phyloP scores from a whole-genome alignment of 2,888 invertebrate species.

The Thyatira batis region DNA sequence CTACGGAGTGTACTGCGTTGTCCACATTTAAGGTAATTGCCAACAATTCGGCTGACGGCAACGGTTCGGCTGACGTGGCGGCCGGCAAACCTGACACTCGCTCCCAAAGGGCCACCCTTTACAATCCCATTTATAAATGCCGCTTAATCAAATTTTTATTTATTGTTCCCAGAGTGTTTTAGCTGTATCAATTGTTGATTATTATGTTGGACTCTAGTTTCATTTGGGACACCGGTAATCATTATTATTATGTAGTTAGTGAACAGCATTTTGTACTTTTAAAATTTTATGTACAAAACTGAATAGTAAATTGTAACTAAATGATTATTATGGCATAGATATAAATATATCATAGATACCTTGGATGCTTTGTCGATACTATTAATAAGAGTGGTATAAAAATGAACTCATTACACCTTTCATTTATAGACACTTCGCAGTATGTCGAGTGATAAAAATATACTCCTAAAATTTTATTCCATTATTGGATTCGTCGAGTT shows the following conservation, averaged over 20 bases:
- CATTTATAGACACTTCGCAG: conserved; percentile 44
- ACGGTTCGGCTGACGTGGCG: conserved; percentile 73
- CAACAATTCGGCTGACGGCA: conserved; percentile 73
- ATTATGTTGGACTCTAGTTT: background rate
- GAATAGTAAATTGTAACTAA: no score
- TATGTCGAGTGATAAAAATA: conserved; percentile 42
- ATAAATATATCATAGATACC: no score
- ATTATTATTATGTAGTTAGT: no score
- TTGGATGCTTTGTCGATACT: no score
- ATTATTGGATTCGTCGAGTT: conserved; percentile 46
- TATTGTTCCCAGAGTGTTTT: conserved; percentile 47
- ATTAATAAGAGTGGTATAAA: conserved; percentile 33
- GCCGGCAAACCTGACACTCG: conserved; percentile 72
- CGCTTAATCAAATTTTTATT: conserved; percentile 74
- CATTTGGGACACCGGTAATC: background rate
- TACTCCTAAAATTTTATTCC: conserved; percentile 45
- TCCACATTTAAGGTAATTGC: conserved; percentile 82
- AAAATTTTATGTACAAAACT: no score
- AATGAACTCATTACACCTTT: conserved; percentile 40
- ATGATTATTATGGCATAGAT: no score
- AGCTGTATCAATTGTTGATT: conserved; percentile 20
- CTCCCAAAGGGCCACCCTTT: conserved; percentile 71
- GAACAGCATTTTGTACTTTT: no score
- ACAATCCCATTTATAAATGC: conserved; percentile 79
- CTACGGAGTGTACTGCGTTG: conserved; percentile 72